Evolutionary conservation across 1,140 invertebrate genomes (phyloP).

Genomic region (Mycetomoellerius zeteki): DNA sequence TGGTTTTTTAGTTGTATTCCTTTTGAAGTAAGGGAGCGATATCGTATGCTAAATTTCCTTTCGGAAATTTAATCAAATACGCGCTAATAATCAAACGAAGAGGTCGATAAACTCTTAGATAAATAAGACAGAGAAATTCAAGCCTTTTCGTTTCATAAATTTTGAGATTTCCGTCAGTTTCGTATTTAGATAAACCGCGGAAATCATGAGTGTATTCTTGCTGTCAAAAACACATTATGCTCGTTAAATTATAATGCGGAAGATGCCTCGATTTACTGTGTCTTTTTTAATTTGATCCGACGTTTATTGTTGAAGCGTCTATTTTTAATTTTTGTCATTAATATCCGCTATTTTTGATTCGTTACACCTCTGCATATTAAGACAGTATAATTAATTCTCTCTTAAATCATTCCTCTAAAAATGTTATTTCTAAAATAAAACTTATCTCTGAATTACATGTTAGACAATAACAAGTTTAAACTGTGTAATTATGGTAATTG

Average conservation of each 20-base stretch:
- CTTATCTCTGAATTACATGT: not conserved
- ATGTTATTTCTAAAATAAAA: conserved; percentile 3
- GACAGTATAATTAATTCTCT: not conserved
- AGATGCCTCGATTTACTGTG: conserved; percentile 43
- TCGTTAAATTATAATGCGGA: conserved; percentile 43
- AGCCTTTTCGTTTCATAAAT: conserved; percentile 10
- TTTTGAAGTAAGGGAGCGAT: too few relatives aligned
- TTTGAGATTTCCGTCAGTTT: conserved; percentile 37
- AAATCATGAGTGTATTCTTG: conserved; percentile 46
- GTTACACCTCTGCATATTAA: not conserved
- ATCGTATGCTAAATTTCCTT: not conserved
- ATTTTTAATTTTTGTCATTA: conserved; percentile 44
- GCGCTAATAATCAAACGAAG: conserved; percentile 1
- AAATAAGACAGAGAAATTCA: not conserved
- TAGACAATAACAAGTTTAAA: not conserved
- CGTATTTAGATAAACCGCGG: conserved; percentile 28
- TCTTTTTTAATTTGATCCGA: conserved; percentile 46
- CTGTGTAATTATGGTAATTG: not conserved
- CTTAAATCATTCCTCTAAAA: not conserved
- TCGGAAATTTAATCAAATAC: conserved; percentile 16
- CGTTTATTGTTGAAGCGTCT: conserved; percentile 28
- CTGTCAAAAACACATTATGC: conserved; percentile 52
- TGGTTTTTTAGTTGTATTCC: too few relatives aligned
- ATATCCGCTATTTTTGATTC: conserved; percentile 35
- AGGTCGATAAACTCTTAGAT: conserved; percentile 25